Percentiles rank a stretch among this genome's conserved stretches.
Conservation (phyloP, 2,113 vertebrate species). For the Guaruba guarouba region DNA sequence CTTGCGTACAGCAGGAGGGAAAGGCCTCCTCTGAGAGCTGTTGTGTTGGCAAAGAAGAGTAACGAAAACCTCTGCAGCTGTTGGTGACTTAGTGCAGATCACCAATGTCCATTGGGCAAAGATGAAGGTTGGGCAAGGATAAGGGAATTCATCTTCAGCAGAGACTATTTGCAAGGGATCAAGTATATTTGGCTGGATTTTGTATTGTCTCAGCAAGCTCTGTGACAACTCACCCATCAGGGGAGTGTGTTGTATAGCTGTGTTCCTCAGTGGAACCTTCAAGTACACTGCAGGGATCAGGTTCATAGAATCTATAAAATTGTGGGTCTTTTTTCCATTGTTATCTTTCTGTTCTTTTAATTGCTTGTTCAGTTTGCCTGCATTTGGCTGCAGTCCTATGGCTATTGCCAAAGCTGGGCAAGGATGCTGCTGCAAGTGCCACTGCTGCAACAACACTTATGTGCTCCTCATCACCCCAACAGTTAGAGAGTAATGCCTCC, state of each 20-base stretch:
- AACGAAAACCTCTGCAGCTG: background rate
- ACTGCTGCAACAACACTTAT: background rate
- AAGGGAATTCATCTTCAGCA: background rate
- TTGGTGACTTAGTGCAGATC: background rate
- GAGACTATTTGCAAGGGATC: background rate
- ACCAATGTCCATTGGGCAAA: background rate
- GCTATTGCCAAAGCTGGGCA: background rate
- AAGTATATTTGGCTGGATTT: background rate
- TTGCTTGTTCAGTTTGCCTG: background rate
- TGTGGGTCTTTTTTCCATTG: accelerated
- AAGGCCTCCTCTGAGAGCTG: background rate
- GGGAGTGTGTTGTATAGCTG: background rate
- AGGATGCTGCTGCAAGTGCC: background rate
- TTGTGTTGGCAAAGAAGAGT: background rate
- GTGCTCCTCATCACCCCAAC: background rate
- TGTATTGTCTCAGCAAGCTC: background rate
- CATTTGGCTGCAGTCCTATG: background rate
- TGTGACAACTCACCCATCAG: background rate
- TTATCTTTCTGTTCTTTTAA: background rate
- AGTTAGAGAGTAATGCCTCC: background rate
- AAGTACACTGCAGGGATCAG: background rate
- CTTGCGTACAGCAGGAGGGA: background rate
- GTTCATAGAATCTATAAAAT: background rate
- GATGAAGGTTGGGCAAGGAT: background rate
- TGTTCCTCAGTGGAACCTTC: background rate